Conservation (phyloP, 2,113 vertebrate species). For the Pelvicachromis taeniatus region DNA sequence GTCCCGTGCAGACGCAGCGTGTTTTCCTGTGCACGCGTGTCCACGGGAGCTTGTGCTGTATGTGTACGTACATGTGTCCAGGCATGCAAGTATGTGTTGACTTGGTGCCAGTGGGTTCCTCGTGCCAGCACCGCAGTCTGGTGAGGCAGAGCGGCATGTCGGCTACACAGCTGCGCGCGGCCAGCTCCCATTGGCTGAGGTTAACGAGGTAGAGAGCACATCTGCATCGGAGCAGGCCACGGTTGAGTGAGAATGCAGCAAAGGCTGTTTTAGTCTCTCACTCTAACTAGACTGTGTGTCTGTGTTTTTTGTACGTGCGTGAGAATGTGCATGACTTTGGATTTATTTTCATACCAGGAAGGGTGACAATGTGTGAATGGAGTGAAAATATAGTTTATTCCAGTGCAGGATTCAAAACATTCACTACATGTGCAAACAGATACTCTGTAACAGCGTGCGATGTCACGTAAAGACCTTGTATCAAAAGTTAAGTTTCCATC, state of each 20-base stretch:
- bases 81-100: slow-evolving; percentile 29
- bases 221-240: slow-evolving; percentile 54
- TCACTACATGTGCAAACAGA: not conserved
- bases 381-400: not conserved
- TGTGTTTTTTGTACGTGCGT: not conserved
- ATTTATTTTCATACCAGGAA: slow-evolving; percentile 18
- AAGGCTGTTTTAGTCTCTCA: not conserved
- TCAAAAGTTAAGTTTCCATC: not conserved
- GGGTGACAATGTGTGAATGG: slow-evolving; percentile 1
- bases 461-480: not conserved
- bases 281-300: not conserved
- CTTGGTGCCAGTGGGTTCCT: slow-evolving; percentile 44
- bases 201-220: slow-evolving; percentile 65
- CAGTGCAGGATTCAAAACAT: not conserved
- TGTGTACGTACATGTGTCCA: slow-evolving; percentile 30
- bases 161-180: slow-evolving; percentile 55
- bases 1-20: not conserved
- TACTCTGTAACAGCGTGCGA: not conserved
- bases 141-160: slow-evolving; percentile 42
- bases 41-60: not conserved
- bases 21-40: not conserved
- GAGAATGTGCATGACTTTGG: not conserved
- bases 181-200: slow-evolving; percentile 60
- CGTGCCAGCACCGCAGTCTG: slow-evolving; percentile 55
- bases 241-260: slow-evolving; percentile 43